Conservation (phyloP, 2,888 invertebrate genomes). For the Euspilapteryx auroguttella region DNA sequence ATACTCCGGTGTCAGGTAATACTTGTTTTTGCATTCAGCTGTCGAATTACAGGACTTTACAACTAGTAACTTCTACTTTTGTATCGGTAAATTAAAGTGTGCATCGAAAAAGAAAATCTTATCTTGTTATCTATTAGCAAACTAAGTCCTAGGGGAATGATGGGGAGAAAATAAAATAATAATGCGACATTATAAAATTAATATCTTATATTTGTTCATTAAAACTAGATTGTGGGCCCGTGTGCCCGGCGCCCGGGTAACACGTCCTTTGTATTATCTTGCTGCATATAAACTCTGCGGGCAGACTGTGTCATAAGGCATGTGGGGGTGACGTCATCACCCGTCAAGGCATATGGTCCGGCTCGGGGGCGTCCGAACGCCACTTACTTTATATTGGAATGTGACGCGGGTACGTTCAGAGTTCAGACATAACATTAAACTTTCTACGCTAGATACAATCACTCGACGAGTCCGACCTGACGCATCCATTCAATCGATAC, state of each 20-base stretch:
- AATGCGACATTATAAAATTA: slow-evolving; percentile 57
- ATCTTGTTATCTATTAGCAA: too few species aligned
- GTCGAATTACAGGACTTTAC: too few species aligned
- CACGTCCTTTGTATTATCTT: slow-evolving; percentile 60
- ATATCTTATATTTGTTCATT: slow-evolving; percentile 63
- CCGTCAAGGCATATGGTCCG: slow-evolving; percentile 43
- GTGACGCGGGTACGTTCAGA: slow-evolving; percentile 51
- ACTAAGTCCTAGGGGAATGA: too few species aligned
- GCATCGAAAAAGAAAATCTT: too few species aligned
- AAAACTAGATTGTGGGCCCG: slow-evolving; percentile 61
- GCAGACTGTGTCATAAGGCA: slow-evolving; percentile 62
- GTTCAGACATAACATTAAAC: slow-evolving; percentile 38
- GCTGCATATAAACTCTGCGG: slow-evolving; percentile 60
- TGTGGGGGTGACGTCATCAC: slow-evolving; percentile 28
- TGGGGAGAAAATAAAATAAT: slow-evolving; percentile 19
- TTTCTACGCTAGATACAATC: slow-evolving; percentile 33
- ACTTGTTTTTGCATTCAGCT: too few species aligned
- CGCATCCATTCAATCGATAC: slow-evolving; percentile 41
- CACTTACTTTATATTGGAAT: slow-evolving; percentile 47
- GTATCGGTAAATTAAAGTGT: too few species aligned
- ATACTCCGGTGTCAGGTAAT: too few species aligned
- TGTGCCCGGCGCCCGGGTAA: slow-evolving; percentile 59
- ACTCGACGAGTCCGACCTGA: slow-evolving; percentile 12
- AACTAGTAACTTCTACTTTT: too few species aligned
- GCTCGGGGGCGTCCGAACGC: slow-evolving; percentile 16